These are phyloP conservation scores for Gymnoscopelus microlampas DNA, from an alignment of 2,797 vertebrate species.

Conservation along the genomic window DNA sequence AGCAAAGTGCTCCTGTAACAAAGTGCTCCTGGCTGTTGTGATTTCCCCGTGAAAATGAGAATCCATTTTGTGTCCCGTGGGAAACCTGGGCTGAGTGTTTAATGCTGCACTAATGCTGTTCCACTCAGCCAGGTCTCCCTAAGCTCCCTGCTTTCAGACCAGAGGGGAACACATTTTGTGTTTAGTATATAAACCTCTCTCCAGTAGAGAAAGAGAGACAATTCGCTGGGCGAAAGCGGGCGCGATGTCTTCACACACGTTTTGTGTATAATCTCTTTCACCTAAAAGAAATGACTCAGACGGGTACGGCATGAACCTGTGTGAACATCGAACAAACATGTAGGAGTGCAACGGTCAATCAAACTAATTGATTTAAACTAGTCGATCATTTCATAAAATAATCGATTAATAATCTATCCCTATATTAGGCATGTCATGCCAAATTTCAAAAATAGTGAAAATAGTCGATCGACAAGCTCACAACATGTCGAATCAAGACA, in stretches of 20 bases:
- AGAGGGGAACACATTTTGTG: constrained; percentile 67
- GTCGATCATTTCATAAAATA: no score
- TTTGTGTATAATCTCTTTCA: no score
- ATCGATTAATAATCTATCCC: no score
- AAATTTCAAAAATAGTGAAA: no score
- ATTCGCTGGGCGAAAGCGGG: constrained; percentile 52
- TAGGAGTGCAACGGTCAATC: no score
- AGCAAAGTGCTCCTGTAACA: constrained; percentile 68
- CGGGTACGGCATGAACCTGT: no score
- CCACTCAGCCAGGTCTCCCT: constrained; percentile 67
- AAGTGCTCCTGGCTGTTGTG: constrained; percentile 48
- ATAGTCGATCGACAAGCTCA: no score
- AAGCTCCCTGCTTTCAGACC: constrained; percentile 71
- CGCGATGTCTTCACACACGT: background rate
- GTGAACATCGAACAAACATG: no score
- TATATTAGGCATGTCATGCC: no score
- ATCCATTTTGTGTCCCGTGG: constrained; percentile 77
- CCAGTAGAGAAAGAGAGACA: constrained; percentile 58
- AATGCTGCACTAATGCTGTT: constrained; percentile 78
- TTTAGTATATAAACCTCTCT: constrained; percentile 60
- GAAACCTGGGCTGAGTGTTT: constrained; percentile 77
- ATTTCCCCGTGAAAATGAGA: constrained; percentile 67
- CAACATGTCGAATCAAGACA: no score
- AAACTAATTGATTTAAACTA: no score
- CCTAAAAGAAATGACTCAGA: no score